phyloP scores from a whole-genome alignment of 2,888 invertebrate species.

The Rugalucina vietnamica region DNA sequence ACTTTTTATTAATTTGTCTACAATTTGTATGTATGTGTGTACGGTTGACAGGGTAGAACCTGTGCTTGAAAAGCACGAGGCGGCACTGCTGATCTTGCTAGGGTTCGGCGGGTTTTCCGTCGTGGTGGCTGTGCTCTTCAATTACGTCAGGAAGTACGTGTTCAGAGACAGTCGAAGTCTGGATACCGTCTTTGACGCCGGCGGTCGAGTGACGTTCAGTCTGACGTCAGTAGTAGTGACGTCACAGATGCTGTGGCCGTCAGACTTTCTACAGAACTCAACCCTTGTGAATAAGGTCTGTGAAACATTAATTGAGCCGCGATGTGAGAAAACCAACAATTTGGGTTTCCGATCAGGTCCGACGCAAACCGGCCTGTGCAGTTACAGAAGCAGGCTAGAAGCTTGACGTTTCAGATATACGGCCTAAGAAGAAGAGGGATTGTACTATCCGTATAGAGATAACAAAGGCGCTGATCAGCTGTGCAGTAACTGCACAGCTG shows the following conservation, averaged over 20 bases:
- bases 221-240: not conserved
- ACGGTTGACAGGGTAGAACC: not conserved
- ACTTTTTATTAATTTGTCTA: no score
- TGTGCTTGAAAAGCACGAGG: not conserved
- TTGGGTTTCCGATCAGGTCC: no score
- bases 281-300: not conserved
- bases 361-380: no score
- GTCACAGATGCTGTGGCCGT: not conserved
- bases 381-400: no score
- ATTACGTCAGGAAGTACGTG: not conserved
- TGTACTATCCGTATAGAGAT: no score
- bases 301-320: no score
- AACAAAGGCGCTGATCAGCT: no score
- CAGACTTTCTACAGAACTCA: not conserved
- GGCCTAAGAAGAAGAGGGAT: no score
- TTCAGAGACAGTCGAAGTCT: not conserved
- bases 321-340: no score
- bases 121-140: not conserved
- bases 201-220: not conserved
- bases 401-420: no score
- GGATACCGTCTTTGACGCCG: not conserved
- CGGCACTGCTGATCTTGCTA: not conserved
- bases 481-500: no score
- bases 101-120: not conserved
- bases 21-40: no score